A percentile compares a stretch with the other conserved stretches of the same genome.
Conservation (phyloP, 1,140 invertebrate species). For the Tetragnatha versicolor region DNA sequence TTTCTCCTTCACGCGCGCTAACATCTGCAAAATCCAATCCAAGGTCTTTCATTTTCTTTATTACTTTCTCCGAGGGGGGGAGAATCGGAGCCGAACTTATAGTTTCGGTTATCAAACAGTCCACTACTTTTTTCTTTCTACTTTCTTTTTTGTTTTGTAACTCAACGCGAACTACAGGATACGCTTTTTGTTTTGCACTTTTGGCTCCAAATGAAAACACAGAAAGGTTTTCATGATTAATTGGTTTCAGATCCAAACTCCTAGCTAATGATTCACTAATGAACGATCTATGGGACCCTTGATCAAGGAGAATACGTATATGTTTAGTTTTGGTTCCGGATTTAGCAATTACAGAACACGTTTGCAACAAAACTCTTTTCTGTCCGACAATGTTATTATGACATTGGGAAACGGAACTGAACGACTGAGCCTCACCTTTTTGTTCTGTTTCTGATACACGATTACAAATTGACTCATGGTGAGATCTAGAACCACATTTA, state of each 20-base stretch:
- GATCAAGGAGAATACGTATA: not conserved
- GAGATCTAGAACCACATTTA: not conserved
- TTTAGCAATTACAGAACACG: not conserved
- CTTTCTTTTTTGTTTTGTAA: not conserved
- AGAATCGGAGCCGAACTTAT: not conserved
- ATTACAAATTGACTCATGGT: not conserved
- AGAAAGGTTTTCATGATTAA: not conserved
- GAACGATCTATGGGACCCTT: not conserved
- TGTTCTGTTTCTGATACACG: not conserved
- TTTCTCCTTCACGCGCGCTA: not conserved
- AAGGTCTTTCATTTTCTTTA: not conserved
- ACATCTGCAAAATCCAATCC: not conserved
- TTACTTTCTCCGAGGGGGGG: not conserved
- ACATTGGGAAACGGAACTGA: not conserved
- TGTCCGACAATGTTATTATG: not conserved
- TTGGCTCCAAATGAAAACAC: not conserved
- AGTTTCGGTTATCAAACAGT: not conserved
- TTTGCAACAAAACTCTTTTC: not conserved
- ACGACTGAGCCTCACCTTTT: not conserved
- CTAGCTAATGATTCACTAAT: not conserved
- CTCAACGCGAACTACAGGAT: not conserved
- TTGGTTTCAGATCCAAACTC: not conserved
- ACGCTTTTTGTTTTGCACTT: not conserved
- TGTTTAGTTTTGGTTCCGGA: not conserved
- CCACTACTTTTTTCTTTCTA: no score